A percentile compares a stretch with the other conserved stretches of the same genome.
Evolutionary conservation across 2,113 vertebrate species (phyloP).

Genomic region (Oceanodroma tethys): DNA sequence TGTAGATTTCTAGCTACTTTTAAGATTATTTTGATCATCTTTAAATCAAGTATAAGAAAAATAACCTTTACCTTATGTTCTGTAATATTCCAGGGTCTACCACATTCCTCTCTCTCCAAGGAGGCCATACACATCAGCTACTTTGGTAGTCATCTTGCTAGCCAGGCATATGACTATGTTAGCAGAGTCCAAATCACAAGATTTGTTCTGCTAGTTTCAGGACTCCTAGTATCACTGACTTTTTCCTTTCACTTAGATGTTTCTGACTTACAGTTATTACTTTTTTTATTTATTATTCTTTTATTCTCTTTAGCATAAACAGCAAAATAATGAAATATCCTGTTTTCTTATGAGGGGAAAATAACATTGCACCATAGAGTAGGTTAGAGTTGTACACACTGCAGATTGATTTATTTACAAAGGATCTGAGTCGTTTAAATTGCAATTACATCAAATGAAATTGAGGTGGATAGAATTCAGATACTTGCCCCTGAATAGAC

Average conservation of each 20-base stretch:
- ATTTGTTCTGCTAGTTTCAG: background rate
- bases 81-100: background rate
- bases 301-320: background rate
- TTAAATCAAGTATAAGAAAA: background rate
- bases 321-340: background rate
- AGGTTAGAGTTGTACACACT: background rate
- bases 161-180: background rate
- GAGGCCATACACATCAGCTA: background rate
- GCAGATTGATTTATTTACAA: background rate
- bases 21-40: background rate
- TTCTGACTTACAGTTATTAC: background rate
- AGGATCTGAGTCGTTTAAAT: conserved; percentile 6
- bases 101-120: background rate
- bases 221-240: background rate
- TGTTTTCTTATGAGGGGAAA: background rate
- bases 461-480: background rate
- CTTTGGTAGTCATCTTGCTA: background rate
- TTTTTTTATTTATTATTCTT: background rate
- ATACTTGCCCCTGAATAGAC: background rate
- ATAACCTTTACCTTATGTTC: background rate
- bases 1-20: background rate
- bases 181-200: background rate
- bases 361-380: background rate
- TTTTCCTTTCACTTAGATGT: background rate
- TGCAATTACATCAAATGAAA: background rate